These are phyloP conservation scores for Calcarius ornatus DNA, from an alignment of 2,113 vertebrate genomes.

Conservation along the genomic window DNA sequence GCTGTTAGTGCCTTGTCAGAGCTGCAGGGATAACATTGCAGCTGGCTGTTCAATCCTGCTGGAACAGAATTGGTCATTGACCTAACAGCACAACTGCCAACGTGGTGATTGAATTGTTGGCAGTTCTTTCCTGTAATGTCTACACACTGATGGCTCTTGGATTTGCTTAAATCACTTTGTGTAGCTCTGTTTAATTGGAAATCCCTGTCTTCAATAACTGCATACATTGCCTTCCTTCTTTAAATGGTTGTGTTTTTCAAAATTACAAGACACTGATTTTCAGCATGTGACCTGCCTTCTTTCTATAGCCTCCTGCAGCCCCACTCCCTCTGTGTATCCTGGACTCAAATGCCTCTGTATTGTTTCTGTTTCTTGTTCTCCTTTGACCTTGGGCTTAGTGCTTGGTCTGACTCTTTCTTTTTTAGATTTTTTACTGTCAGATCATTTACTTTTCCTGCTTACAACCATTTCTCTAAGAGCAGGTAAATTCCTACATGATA, in stretches of 20 bases:
- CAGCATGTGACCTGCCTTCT: not conserved
- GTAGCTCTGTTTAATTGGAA: not conserved
- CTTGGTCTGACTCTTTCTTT: not conserved
- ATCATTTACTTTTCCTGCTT: not conserved
- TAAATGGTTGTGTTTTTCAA: not conserved
- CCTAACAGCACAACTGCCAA: not conserved
- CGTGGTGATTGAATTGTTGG: not conserved
- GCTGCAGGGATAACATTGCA: not conserved
- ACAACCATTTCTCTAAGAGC: not conserved
- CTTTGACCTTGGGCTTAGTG: not conserved
- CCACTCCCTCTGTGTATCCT: not conserved
- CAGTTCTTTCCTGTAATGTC: not conserved
- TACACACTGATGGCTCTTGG: not conserved
- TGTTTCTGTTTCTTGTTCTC: not conserved
- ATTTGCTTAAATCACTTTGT: not conserved
- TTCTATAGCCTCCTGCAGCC: not conserved
- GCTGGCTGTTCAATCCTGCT: not conserved
- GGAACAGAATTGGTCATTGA: slow-evolving; percentile 22
- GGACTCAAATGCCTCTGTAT: not conserved
- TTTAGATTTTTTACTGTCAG: not conserved
- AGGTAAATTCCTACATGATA: not conserved
- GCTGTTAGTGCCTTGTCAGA: slow-evolving; percentile 6
- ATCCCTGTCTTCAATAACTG: not conserved
- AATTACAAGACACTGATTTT: not conserved
- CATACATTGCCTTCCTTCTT: not conserved